Evolutionary conservation across 2,888 invertebrate species (phyloP).

Genomic region (Ischnura elegans): DNA sequence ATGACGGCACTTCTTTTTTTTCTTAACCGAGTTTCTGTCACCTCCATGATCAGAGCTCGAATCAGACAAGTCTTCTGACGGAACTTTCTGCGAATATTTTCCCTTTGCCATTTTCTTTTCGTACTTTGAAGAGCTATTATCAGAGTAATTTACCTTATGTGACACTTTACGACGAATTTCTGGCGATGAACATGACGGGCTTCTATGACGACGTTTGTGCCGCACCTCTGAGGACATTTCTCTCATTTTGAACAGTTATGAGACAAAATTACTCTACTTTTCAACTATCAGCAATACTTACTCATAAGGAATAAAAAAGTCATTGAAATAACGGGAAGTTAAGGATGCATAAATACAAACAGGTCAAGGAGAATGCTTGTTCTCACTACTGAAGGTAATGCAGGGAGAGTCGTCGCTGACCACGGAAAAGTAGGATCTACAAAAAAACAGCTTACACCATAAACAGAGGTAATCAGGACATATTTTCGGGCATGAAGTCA

Average conservation of each 20-base stretch:
- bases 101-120: conserved; percentile 18
- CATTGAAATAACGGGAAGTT: neutral
- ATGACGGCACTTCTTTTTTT: conserved; percentile 67
- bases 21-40: conserved; percentile 68
- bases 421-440: neutral
- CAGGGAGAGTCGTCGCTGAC: neutral
- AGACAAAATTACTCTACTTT: neutral
- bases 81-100: neutral
- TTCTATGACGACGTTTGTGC: conserved; percentile 5
- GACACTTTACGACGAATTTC: neutral
- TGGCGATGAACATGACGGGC: neutral
- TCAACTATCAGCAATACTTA: neutral
- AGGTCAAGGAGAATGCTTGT: neutral
- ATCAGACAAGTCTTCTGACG: conserved; percentile 27
- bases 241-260: neutral
- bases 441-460: neutral
- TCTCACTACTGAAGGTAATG: neutral
- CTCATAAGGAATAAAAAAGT: neutral
- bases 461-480: neutral
- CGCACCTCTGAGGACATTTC: neutral
- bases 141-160: conserved; percentile 48
- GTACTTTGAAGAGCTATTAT: conserved; percentile 19
- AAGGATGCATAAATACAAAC: neutral
- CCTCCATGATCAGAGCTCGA: conserved; percentile 53
- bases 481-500: no score